Conservation (phyloP, 2,797 vertebrate species). For the Peromyscus eremicus region DNA sequence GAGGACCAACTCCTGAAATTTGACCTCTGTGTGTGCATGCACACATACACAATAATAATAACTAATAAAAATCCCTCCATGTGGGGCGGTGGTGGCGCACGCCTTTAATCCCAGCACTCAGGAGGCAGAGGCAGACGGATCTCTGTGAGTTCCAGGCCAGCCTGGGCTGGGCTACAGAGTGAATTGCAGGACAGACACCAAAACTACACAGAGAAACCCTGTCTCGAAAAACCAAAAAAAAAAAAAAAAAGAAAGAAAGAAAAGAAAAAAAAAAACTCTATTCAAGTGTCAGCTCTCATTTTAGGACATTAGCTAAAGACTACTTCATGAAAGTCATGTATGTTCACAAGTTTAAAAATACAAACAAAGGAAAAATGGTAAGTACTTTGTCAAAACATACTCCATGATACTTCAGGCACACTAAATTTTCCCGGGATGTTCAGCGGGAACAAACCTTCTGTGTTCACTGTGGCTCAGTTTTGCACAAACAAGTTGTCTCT, state of each 20-base stretch:
- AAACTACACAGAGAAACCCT: too few relatives aligned
- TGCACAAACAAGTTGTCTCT: slow-evolving; percentile 10
- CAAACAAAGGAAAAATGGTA: slow-evolving; percentile 23
- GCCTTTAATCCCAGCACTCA: too few relatives aligned
- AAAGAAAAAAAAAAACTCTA: too few relatives aligned
- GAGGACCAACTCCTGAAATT: neutral
- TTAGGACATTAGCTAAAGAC: slow-evolving; percentile 38
- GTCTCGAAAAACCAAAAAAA: too few relatives aligned
- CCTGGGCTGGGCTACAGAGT: too few relatives aligned
- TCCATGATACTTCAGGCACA: neutral
- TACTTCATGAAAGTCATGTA: neutral
- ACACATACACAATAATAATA: neutral
- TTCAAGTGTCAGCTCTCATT: neutral
- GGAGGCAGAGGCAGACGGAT: too few relatives aligned
- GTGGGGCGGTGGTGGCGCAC: too few relatives aligned
- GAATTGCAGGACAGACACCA: too few relatives aligned
- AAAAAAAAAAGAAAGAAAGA: too few relatives aligned
- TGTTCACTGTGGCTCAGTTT: slow-evolving; percentile 47
- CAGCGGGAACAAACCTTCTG: neutral
- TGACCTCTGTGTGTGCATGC: neutral
- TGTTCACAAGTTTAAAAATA: slow-evolving; percentile 17
- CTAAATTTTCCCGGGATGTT: neutral
- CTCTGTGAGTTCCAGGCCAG: too few relatives aligned
- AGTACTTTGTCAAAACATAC: slow-evolving; percentile 9
- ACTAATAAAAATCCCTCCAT: neutral